Percentiles rank a stretch among this genome's conserved stretches.
Evolutionary conservation across 2,113 vertebrate genomes (phyloP).

Genomic region (Crotalus tigris): DNA sequence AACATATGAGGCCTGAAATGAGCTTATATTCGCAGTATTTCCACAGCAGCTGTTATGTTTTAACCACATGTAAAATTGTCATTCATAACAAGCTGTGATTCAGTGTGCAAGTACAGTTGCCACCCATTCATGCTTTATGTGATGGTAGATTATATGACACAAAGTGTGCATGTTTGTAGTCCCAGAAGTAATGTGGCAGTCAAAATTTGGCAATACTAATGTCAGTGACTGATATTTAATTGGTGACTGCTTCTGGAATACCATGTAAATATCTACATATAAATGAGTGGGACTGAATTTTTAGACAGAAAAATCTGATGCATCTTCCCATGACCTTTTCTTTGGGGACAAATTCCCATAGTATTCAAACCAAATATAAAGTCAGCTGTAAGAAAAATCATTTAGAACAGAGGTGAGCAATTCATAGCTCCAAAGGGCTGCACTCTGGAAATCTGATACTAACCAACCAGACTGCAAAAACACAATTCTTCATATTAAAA

Average conservation of each 20-base stretch:
- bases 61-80: not conserved
- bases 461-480: not conserved
- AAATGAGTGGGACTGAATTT: not conserved
- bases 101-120: not conserved
- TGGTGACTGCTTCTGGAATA: not conserved
- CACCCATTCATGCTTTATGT: not conserved
- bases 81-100: not conserved
- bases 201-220: not conserved
- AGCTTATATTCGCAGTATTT: slow-evolving; percentile 11
- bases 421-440: not conserved
- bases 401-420: not conserved
- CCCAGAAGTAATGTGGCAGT: not conserved
- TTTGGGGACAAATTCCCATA: not conserved
- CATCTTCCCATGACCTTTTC: not conserved
- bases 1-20: not conserved
- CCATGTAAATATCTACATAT: not conserved
- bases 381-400: not conserved
- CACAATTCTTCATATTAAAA: not conserved
- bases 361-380: not conserved
- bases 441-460: not conserved
- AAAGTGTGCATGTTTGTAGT: not conserved
- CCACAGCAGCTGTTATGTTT: not conserved
- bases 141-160: not conserved
- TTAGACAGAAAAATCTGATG: not conserved
- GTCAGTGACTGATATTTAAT: not conserved